Evolutionary conservation across 2,888 invertebrate genomes (phyloP), one percentile per base, ranked within the genome.

Genomic region (Leucania comma): DNA sequence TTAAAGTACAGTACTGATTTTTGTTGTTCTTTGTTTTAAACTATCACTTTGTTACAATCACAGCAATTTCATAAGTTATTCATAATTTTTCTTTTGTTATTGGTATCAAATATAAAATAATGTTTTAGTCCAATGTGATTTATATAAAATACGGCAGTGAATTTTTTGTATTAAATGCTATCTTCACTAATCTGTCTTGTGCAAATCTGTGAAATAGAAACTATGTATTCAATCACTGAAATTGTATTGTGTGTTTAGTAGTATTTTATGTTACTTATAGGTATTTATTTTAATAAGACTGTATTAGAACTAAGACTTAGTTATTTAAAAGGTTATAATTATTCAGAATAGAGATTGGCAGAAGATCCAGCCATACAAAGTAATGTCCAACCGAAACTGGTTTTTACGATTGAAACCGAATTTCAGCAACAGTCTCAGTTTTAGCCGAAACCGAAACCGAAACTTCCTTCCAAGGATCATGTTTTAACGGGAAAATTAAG

Each of bases 311-410:
- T 50, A 65, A 54, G 2, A 32, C 20, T 56, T 60, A 46, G 20
- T 12, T 46, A 20, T 46, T 70, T 73, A 48, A 2, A 54, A 59
- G 20, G 73, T 71, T n/a, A n/a, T n/a, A n/a, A 86, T 86, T 78
- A 42, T 22, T 29, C 9, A 12, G 20, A 2, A 26, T 1, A 50
- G 1, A 58, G 17, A 35, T 24, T 12, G 20, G 17, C n/a, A 32
- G 56, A 72, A 78, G 38, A 5, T 66, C 26, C 22, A 53, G 29
- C 53, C 4, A 12, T n/a, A n/a, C n/a, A n/a, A n/a, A n/a, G n/a
- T n/a, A n/a, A n/a, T n/a, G n/a, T n/a, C n/a, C n/a, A n/a, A n/a
- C n/a, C n/a, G n/a, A n/a, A n/a, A n/a, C n/a, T n/a, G n/a, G n/a
- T n/a, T n/a, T n/a, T n/a, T n/a, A n/a, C n/a, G n/a, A n/a, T n/a